Evolutionary conservation across 2,888 invertebrate genomes (phyloP).

Genomic region (Stenolophus ochropezus): DNA sequence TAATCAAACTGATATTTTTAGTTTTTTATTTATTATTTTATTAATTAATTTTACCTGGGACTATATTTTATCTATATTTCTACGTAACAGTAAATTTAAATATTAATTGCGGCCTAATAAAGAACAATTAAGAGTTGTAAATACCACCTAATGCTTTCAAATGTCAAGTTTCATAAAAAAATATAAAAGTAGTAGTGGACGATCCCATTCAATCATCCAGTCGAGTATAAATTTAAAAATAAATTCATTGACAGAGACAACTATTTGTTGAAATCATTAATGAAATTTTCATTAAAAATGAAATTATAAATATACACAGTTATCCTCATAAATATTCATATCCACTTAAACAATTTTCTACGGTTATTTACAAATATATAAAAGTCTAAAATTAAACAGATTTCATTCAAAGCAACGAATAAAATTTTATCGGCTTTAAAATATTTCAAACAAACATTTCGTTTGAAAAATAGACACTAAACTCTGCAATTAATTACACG

Average conservation of each 20-base stretch:
- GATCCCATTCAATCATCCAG: no score
- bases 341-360: background rate
- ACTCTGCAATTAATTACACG: conserved; percentile 9
- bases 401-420: background rate
- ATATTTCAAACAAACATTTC: conserved; percentile 8
- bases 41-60: no score
- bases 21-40: no score
- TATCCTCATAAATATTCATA: background rate
- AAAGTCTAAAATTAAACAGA: background rate
- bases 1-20: no score
- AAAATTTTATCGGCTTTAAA: background rate
- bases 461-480: conserved; percentile 18
- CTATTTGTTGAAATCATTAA: background rate
- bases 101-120: no score
- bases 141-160: no score
- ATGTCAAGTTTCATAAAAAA: no score
- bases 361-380: background rate
- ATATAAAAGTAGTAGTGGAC: no score
- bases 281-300: background rate
- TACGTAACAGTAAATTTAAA: no score
- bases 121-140: no score
- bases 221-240: no score
- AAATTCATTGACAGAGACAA: background rate
- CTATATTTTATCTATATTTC: no score
- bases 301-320: background rate